Evolutionary conservation across 2,797 vertebrate species (phyloP).

Genomic region (Menidia menidia): DNA sequence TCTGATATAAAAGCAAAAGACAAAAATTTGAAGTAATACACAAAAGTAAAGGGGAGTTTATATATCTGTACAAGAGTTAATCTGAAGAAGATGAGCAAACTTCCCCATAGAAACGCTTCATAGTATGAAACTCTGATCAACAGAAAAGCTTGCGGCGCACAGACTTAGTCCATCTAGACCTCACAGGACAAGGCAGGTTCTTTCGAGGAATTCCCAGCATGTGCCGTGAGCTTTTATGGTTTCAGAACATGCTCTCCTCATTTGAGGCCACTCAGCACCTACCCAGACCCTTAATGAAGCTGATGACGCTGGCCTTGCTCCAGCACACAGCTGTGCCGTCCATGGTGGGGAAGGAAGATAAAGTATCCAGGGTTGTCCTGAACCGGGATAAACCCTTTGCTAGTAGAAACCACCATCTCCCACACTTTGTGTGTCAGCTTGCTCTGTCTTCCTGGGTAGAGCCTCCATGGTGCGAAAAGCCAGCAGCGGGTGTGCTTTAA

Average conservation of each 20-base stretch:
- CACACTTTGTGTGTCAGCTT: constrained; percentile 56
- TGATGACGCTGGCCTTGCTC: constrained; percentile 92
- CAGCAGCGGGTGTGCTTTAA: constrained; percentile 57
- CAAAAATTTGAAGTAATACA: not conserved
- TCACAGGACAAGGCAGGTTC: constrained; percentile 30
- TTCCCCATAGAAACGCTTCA: constrained; percentile 1
- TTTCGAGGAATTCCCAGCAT: constrained; percentile 52
- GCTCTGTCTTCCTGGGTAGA: constrained; percentile 56
- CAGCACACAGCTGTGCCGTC: constrained; percentile 92
- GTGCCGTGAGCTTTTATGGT: constrained; percentile 35
- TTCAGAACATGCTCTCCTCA: constrained; percentile 45
- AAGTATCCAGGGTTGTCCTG: constrained; percentile 65
- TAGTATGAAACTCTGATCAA: constrained; percentile 2
- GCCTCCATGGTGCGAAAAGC: constrained; percentile 64
- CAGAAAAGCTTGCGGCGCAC: not conserved
- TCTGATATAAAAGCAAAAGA: not conserved
- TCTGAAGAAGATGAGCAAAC: not conserved
- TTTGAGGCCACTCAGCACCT: constrained; percentile 53
- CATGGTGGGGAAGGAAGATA: constrained; percentile 83
- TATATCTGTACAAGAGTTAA: constrained; percentile 1
- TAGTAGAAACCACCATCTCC: constrained; percentile 60
- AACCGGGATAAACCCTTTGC: constrained; percentile 43
- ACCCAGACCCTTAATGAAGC: constrained; percentile 97
- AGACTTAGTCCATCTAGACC: constrained; percentile 25
- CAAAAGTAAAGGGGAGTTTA: not conserved